A percentile compares a stretch with the other conserved stretches of the same genome.
phyloP scores from a whole-genome alignment of 2,888 invertebrate genomes.

The Cephus spinipes region DNA sequence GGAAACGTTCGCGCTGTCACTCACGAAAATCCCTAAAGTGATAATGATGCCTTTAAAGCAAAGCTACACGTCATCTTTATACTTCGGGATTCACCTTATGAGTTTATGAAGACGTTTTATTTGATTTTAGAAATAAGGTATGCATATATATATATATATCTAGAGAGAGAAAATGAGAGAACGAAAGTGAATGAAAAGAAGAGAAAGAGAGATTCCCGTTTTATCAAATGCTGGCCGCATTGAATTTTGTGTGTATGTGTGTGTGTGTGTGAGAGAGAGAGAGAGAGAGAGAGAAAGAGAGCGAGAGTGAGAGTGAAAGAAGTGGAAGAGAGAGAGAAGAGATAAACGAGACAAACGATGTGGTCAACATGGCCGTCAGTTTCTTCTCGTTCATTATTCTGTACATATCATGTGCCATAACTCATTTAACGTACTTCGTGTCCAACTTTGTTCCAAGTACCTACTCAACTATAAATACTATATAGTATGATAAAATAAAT shows the following conservation, averaged over 20 bases:
- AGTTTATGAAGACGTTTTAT: not conserved
- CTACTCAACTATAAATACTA: constrained; percentile 65
- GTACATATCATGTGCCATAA: constrained; percentile 67
- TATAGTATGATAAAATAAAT: constrained; percentile 65
- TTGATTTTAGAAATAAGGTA: constrained; percentile 13
- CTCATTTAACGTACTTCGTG: constrained; percentile 65
- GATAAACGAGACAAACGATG: constrained; percentile 8
- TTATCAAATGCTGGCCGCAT: not conserved
- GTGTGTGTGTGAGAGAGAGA: no score
- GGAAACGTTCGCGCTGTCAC: not conserved
- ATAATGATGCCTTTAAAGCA: not conserved
- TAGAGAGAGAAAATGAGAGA: constrained; percentile 9
- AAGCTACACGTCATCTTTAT: not conserved
- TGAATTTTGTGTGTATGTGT: not conserved
- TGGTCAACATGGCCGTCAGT: not conserved
- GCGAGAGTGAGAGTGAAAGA: not conserved
- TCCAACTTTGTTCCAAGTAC: constrained; percentile 67
- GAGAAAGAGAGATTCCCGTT: constrained; percentile 7
- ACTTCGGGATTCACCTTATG: not conserved
- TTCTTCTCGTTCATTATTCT: constrained; percentile 21
- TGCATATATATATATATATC: not conserved
- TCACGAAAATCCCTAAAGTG: not conserved
- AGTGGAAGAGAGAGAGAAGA: constrained; percentile 1
- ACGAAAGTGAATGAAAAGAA: constrained; percentile 12
- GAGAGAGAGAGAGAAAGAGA: not conserved